Evolutionary conservation across 2,888 invertebrate genomes (phyloP).

Genomic region (Parelbella ahira): DNA sequence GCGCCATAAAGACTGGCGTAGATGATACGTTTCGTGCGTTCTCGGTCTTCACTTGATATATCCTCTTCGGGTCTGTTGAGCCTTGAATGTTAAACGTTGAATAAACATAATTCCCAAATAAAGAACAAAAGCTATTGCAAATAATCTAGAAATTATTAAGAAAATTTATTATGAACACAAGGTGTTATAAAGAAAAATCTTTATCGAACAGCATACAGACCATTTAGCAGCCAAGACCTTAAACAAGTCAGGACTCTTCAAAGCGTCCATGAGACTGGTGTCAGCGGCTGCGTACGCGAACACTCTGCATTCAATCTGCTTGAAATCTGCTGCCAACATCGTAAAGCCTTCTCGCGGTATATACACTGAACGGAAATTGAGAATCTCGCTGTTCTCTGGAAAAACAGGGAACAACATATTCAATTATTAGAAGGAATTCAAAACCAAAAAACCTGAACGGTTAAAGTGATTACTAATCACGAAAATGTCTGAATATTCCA

Average conservation of each 20-base stretch:
- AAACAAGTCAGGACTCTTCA: slow-evolving; percentile 59
- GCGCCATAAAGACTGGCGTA: slow-evolving; percentile 77
- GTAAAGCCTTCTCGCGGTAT: slow-evolving; percentile 41
- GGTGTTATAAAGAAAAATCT: too few species aligned
- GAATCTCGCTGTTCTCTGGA: slow-evolving; percentile 19
- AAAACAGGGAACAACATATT: too few species aligned
- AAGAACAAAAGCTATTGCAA: too few species aligned
- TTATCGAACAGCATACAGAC: too few species aligned
- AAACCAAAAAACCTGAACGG: too few species aligned
- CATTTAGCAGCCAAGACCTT: slow-evolving; percentile 57
- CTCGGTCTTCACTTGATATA: slow-evolving; percentile 53
- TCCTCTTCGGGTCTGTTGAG: slow-evolving; percentile 43
- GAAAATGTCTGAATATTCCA: too few species aligned
- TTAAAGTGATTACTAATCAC: too few species aligned
- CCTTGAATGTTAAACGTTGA: slow-evolving; percentile 48
- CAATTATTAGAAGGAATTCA: too few species aligned
- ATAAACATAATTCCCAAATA: too few species aligned
- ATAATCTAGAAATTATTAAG: too few species aligned
- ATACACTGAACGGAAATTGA: slow-evolving; percentile 60
- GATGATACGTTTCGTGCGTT: slow-evolving; percentile 72
- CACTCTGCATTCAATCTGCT: slow-evolving; percentile 74
- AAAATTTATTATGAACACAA: too few species aligned
- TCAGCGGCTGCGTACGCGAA: slow-evolving; percentile 66
- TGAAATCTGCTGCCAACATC: slow-evolving; percentile 71
- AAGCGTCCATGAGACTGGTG: slow-evolving; percentile 41